phyloP scores from a whole-genome alignment of 1,140 invertebrate genomes.

The honey bee (Apis mellifera) region DNA sequence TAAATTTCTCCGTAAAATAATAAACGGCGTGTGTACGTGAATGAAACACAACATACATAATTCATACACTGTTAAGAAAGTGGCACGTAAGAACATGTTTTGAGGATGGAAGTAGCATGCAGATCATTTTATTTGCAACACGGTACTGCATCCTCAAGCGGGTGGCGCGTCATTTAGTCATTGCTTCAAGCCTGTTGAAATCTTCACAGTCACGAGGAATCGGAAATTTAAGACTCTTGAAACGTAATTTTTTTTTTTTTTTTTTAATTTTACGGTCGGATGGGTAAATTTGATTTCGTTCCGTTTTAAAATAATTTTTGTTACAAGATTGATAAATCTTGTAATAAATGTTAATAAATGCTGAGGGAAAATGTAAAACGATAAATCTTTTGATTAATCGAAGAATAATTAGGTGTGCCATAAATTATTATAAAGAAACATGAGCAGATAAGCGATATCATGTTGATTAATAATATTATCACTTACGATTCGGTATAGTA shows the following conservation, averaged over 20 bases:
- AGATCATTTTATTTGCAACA: neutral
- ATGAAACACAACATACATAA: constrained; percentile 12
- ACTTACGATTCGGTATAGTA: too few relatives aligned
- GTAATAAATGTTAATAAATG: too few relatives aligned
- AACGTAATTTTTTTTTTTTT: too few relatives aligned
- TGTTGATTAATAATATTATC: neutral
- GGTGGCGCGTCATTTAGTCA: neutral
- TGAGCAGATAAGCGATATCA: constrained; percentile 1
- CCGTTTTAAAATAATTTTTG: too few relatives aligned
- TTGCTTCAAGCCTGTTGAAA: neutral
- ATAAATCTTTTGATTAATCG: neutral
- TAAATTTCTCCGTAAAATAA: constrained; percentile 5
- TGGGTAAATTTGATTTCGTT: too few relatives aligned
- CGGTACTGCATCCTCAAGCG: neutral
- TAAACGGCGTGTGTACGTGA: neutral
- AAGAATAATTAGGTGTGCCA: neutral
- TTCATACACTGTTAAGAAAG: constrained; percentile 13
- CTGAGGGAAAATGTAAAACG: neutral
- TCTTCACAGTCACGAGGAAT: neutral
- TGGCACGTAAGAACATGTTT: constrained; percentile 2
- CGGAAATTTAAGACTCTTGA: neutral
- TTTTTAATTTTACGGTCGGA: too few relatives aligned
- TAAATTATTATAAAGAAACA: neutral
- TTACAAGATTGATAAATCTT: too few relatives aligned
- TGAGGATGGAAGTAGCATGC: neutral